A percentile compares a stretch with the other conserved stretches of the same genome.
These are phyloP conservation scores for Dolomedes plantarius DNA, from an alignment of 2,888 invertebrate genomes.

Conservation along the genomic window DNA sequence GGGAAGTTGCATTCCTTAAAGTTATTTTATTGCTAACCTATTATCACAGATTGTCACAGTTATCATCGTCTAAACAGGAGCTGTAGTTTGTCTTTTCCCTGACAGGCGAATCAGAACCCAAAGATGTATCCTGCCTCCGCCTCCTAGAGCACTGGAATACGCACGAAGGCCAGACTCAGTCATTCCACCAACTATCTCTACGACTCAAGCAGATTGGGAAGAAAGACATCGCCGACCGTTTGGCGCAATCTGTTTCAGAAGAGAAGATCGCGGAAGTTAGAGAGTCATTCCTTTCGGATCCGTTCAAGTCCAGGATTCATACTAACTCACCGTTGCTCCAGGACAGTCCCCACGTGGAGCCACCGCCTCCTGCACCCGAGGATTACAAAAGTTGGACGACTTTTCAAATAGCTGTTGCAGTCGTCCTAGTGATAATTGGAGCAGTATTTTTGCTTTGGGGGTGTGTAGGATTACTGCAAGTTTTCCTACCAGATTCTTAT, in stretches of 20 bases:
- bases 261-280: slow-evolving; percentile 46
- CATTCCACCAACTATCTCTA: slow-evolving; percentile 49
- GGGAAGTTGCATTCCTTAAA: too few species aligned
- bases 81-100: too few species aligned
- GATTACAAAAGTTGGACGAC: slow-evolving; percentile 1
- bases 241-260: slow-evolving; percentile 44
- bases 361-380: not conserved
- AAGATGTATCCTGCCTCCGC: slow-evolving; percentile 48
- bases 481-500: slow-evolving; percentile 50
- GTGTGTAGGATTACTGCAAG: not conserved
- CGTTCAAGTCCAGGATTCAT: slow-evolving; percentile 37
- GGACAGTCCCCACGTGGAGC: slow-evolving; percentile 9
- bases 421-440: not conserved
- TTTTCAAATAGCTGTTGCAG: slow-evolving; percentile 7
- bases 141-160: slow-evolving; percentile 69
- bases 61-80: too few species aligned
- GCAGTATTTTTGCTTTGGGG: not conserved
- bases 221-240: slow-evolving; percentile 42
- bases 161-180: slow-evolving; percentile 48
- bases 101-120: slow-evolving; percentile 45
- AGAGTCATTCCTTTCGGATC: slow-evolving; percentile 53
- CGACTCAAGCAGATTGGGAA: slow-evolving; percentile 54
- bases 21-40: too few species aligned
- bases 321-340: slow-evolving; percentile 28
- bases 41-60: too few species aligned